Evolutionary conservation across 2,888 invertebrate genomes (phyloP).

Genomic region (Sarcophaga rosellei): DNA sequence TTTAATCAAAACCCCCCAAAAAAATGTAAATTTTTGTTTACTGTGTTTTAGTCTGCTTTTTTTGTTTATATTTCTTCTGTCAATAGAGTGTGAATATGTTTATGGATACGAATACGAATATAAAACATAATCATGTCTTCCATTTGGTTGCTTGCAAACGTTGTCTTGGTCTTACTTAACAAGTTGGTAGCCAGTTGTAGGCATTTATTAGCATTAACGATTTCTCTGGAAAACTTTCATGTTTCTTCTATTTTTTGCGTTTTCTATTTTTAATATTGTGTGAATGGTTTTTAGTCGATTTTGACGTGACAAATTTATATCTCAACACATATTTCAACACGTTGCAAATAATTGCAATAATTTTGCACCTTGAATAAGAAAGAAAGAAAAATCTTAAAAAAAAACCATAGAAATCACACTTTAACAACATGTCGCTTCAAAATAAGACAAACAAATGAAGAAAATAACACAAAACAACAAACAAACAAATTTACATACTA

Average conservation of each 20-base stretch:
- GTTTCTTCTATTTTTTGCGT: conserved; percentile 16
- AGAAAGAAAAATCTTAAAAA: conserved; percentile 3
- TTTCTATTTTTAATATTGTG: conserved; percentile 4
- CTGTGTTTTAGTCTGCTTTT: neutral
- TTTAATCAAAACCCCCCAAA: conserved; percentile 58
- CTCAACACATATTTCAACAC: conserved; percentile 63
- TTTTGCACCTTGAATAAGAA: conserved; percentile 64
- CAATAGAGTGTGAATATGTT: conserved; percentile 24
- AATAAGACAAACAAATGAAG: conserved; percentile 55
- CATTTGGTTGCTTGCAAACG: conserved; percentile 34
- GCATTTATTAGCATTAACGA: conserved; percentile 65
- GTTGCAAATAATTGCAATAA: conserved; percentile 66
- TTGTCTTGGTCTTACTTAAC: conserved; percentile 36
- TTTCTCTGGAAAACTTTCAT: conserved; percentile 58
- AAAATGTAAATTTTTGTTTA: conserved; percentile 51
- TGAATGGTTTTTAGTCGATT: conserved; percentile 43
- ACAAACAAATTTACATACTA: conserved; percentile 59
- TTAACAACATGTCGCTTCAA: conserved; percentile 61
- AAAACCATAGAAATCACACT: conserved; percentile 40
- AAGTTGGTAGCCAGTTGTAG: conserved; percentile 46
- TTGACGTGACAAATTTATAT: conserved; percentile 67
- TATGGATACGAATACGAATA: conserved; percentile 40
- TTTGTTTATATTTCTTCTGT: conserved; percentile 27
- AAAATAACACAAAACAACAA: conserved; percentile 13
- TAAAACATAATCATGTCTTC: conserved; percentile 59